These are phyloP conservation scores for Monomorium pharaonis DNA, from an alignment of 1,140 invertebrate genomes.

Conservation along the genomic window DNA sequence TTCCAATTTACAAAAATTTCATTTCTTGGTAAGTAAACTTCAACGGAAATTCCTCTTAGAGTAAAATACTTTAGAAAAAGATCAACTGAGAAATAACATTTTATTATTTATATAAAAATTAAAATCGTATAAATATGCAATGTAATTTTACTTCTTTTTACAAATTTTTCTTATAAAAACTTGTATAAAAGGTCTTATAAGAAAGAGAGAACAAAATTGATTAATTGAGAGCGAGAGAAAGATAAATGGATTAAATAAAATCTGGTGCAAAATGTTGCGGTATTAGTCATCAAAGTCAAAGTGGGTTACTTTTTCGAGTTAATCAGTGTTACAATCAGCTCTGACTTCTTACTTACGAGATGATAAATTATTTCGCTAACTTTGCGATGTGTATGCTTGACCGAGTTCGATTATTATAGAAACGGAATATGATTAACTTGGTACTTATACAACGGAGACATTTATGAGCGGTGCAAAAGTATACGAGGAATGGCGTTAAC, in stretches of 20 bases:
- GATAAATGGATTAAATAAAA: constrained; percentile 31
- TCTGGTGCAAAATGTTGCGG: constrained; percentile 19
- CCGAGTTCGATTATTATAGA: constrained; percentile 43
- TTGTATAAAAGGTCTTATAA: not conserved
- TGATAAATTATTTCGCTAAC: constrained; percentile 50
- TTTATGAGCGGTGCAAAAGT: constrained; percentile 28
- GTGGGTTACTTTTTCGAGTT: constrained; percentile 38
- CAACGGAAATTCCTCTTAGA: not conserved
- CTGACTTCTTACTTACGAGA: constrained; percentile 33
- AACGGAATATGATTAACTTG: constrained; percentile 52
- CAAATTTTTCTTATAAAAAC: constrained; percentile 1
- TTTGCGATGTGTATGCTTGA: not conserved
- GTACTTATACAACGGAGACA: not conserved
- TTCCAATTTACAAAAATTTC: constrained; percentile 44
- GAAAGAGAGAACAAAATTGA: not conserved
- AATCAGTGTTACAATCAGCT: constrained; percentile 35
- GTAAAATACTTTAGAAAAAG: not conserved
- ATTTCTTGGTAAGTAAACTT: constrained; percentile 7
- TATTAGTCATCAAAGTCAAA: constrained; percentile 40
- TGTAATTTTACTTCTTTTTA: not conserved
- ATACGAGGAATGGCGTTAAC: not conserved
- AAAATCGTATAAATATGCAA: not conserved
- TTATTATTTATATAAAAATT: constrained; percentile 4
- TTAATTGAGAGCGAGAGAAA: constrained; percentile 16
- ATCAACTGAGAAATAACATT: not conserved